phyloP scores from a whole-genome alignment of 2,888 invertebrate species.

The Prosopocoilus inquinatus region DNA sequence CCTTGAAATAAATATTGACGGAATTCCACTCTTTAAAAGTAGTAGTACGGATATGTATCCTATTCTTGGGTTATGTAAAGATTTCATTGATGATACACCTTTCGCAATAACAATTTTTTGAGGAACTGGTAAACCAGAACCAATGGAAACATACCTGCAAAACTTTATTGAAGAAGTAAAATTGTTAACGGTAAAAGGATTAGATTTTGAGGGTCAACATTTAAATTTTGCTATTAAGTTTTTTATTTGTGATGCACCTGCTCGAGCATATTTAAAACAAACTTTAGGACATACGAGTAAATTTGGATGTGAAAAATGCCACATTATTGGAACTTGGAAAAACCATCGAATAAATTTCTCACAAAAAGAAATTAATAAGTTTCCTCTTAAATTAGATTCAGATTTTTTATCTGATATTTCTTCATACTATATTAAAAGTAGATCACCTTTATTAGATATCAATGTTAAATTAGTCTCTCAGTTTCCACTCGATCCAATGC shows the following conservation, averaged over 20 bases:
- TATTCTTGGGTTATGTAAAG: no score
- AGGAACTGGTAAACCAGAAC: no score
- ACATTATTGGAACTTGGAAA: slow-evolving; percentile 11
- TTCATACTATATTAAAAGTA: background rate
- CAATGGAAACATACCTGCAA: no score
- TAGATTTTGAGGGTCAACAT: background rate
- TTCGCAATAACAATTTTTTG: no score
- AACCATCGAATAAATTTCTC: slow-evolving; percentile 6
- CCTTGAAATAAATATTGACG: no score
- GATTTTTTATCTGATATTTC: slow-evolving; percentile 2
- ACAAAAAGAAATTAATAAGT: background rate
- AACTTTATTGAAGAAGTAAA: no score
- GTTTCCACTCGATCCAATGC: slow-evolving; percentile 21
- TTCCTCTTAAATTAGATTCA: background rate
- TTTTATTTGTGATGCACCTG: slow-evolving; percentile 24
- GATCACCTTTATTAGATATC: slow-evolving; percentile 9
- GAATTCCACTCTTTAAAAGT: no score
- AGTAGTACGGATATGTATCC: no score
- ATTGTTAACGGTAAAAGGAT: background rate
- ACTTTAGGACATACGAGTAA: slow-evolving; percentile 21
- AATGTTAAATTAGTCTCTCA: slow-evolving; percentile 4
- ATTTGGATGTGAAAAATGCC: slow-evolving; percentile 22
- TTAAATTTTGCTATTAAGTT: slow-evolving; percentile 14
- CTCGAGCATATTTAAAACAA: slow-evolving; percentile 19
- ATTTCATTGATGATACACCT: no score